Percentiles rank a stretch among this genome's conserved stretches.
phyloP scores from a whole-genome alignment of 1,140 invertebrate species.

The Pogonus chalceus region DNA sequence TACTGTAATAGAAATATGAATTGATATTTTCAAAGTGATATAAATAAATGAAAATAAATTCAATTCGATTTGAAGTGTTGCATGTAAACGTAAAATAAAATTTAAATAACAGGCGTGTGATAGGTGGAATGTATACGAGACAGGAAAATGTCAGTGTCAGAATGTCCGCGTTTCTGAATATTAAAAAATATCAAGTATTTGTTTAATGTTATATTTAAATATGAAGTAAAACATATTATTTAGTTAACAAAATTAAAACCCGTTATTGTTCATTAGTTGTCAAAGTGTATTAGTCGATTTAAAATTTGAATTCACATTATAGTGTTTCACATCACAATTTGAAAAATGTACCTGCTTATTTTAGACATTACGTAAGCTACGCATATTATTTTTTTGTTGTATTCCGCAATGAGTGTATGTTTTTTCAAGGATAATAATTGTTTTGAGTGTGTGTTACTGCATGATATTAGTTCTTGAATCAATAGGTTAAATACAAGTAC shows the following conservation, averaged over 20 bases:
- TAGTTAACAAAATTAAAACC: not conserved
- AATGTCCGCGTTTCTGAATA: not conserved
- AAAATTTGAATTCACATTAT: not conserved
- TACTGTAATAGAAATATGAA: too few relatives aligned
- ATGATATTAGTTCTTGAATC: slow-evolving; percentile 2
- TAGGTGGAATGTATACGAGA: too few relatives aligned
- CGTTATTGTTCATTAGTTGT: too few relatives aligned
- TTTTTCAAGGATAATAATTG: not conserved
- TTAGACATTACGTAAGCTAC: slow-evolving; percentile 2
- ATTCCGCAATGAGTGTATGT: not conserved
- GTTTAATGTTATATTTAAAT: not conserved
- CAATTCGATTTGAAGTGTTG: too few relatives aligned
- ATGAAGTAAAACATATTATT: not conserved
- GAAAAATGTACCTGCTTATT: slow-evolving; percentile 2
- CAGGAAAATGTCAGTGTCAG: too few relatives aligned
- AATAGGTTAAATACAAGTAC: slow-evolving; percentile 7
- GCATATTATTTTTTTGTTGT: not conserved
- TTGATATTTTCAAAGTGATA: too few relatives aligned
- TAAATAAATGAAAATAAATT: too few relatives aligned
- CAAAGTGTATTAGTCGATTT: too few relatives aligned
- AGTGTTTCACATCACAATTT: not conserved
- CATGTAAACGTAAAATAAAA: too few relatives aligned
- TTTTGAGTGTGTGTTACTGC: not conserved
- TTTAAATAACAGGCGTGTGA: too few relatives aligned
- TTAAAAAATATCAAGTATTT: not conserved